Conservation (phyloP, 2,888 invertebrate species). For the Pasiphila rectangulata region DNA sequence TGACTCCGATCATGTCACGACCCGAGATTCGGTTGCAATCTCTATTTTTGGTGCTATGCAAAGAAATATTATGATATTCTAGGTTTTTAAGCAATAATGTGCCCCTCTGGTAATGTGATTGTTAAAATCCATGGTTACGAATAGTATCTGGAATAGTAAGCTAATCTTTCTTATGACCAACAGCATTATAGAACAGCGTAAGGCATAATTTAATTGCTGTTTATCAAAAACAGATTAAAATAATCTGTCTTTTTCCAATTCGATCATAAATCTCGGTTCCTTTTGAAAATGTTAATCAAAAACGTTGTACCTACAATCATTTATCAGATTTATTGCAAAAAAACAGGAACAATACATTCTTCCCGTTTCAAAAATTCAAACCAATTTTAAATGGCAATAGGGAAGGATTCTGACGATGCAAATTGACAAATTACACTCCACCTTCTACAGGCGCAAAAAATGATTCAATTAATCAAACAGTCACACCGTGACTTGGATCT, state of each 20-base stretch:
- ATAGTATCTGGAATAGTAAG: too few relatives aligned
- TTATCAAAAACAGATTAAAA: too few relatives aligned
- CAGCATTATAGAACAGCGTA: too few relatives aligned
- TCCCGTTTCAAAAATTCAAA: conserved; percentile 5
- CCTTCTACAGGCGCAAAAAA: conserved; percentile 53
- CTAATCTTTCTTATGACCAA: too few relatives aligned
- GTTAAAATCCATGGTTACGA: too few relatives aligned
- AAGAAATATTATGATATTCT: conserved; percentile 12
- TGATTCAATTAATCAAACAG: conserved; percentile 78
- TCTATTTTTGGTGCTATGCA: conserved; percentile 10
- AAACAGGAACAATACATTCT: conserved; percentile 1
- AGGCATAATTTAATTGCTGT: too few relatives aligned
- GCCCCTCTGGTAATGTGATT: too few relatives aligned
- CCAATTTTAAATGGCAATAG: conserved; percentile 21
- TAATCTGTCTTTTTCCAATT: too few relatives aligned
- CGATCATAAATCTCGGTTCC: too few relatives aligned
- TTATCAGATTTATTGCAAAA: too few relatives aligned
- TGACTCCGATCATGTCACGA: conserved; percentile 35
- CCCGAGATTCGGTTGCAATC: conserved; percentile 11
- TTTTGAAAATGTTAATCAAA: too few relatives aligned
- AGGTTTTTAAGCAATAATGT: neutral
- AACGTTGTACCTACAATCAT: too few relatives aligned
- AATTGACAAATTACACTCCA: conserved; percentile 30
- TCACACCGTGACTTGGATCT: conserved; percentile 72
- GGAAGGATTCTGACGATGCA: conserved; percentile 27